Percentiles rank a stretch among this genome's conserved stretches.
Evolutionary conservation across 2,113 vertebrate genomes (phyloP).

Genomic region (Tringa solitaria): DNA sequence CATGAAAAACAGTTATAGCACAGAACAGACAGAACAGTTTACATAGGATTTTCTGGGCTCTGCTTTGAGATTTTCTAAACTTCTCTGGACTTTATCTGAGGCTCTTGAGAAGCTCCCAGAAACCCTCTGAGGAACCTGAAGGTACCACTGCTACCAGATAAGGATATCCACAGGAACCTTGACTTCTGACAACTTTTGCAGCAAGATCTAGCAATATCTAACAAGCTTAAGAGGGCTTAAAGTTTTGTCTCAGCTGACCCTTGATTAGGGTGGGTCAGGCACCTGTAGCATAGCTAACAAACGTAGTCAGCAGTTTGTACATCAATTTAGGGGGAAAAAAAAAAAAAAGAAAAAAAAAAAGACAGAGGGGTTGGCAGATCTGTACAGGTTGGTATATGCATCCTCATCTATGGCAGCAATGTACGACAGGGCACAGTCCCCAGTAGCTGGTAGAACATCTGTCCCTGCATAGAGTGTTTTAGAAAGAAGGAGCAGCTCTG

Average conservation of each 20-base stretch:
- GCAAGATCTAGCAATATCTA: neutral
- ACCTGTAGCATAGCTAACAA: neutral
- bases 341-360: neutral
- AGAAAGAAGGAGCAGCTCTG: neutral
- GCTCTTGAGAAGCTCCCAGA: neutral
- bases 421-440: neutral
- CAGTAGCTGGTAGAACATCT: too few relatives aligned
- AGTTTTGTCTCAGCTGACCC: neutral
- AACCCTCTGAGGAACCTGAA: neutral
- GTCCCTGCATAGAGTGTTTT: accelerated
- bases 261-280: neutral
- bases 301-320: neutral
- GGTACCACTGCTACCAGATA: neutral
- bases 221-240: neutral
- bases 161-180: neutral
- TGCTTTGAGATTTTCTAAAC: neutral
- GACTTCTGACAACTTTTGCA: neutral
- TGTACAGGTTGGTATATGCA: neutral
- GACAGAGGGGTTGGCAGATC: accelerated
- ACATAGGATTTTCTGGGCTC: neutral
- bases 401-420: neutral
- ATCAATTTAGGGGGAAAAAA: neutral
- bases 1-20: neutral
- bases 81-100: neutral
- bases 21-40: neutral